phyloP scores from a whole-genome alignment of 2,113 vertebrate species.

The Peucedramus taeniatus region DNA sequence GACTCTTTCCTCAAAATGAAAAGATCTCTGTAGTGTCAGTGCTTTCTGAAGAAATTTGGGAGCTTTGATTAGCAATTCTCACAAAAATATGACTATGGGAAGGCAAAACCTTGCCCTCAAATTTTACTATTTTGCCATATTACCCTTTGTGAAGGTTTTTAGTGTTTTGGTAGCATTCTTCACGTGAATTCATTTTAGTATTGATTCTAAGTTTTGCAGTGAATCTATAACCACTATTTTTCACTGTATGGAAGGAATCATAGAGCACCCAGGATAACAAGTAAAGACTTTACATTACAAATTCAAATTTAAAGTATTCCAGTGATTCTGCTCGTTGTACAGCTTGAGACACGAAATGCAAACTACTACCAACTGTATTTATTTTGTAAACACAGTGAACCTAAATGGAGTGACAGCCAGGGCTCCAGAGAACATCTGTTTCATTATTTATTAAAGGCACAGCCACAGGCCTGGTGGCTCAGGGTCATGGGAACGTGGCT shows the following conservation, averaged over 20 bases:
- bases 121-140: not conserved
- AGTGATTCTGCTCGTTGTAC: not conserved
- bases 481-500: conserved; percentile 44
- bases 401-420: not conserved
- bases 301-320: not conserved
- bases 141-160: not conserved
- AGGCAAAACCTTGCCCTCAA: not conserved
- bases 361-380: not conserved
- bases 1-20: not conserved
- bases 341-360: not conserved
- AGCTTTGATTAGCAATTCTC: not conserved
- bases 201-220: not conserved
- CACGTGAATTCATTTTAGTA: not conserved
- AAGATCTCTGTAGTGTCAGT: not conserved
- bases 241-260: not conserved
- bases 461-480: not conserved
- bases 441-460: not conserved
- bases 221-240: not conserved
- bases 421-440: conserved; percentile 24
- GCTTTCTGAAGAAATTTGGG: not conserved
- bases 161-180: not conserved
- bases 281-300: not conserved
- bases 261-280: accelerated
- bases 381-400: not conserved
- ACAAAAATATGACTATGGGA: not conserved